Base-by-base conservation (phyloP, 2,888 invertebrate species). In the Ellobium chinense region DNA sequence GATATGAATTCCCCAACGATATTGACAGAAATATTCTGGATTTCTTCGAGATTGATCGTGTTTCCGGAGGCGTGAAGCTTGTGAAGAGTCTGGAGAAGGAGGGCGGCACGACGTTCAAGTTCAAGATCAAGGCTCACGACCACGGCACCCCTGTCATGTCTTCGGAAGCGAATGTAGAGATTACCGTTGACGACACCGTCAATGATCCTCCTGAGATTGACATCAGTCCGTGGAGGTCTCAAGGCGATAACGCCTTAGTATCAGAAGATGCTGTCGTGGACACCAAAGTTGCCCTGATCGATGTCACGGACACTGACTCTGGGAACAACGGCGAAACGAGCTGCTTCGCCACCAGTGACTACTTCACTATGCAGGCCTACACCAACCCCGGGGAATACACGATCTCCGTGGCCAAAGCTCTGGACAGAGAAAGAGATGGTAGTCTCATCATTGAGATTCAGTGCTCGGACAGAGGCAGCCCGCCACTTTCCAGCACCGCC, bases 191-290 rank as follows among this genome's bases (percentile, higher is more conserved):
- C 63, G 83, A 85, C 70, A 83, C 82, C 18, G 74, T 78, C 46
- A 85, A 85, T 65, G 85, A 85, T 70, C 72, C 72, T 12, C 85
- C 85, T 18, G 60, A 46, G 9, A 85, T 85, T 5, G 70, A 68
- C 21, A 62, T 85, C 14, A 82, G 80, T 24, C 78, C 62, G 14
- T 54, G 72, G 37, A 78, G 75, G 46, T 37, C 56, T 12, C 74
- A 76, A n/a, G 78, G 69, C 14, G 65, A 66, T 29, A 78, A 73
- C 18, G 80, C 83, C 1, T 70, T 79, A 2, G 82, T 85, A 29
- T 74, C 81, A 4, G 85, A 85, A 39, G 81, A 82, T 5, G 81
- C 83, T 4, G 69, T 79, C 66, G 56, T 83, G 9, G 83, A 81
- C 14, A 79, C 74, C 29, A 80, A 73, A 9, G 78, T 81, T 0